Base-by-base conservation (phyloP, 2,113 vertebrate genomes). In the Aspidoscelis tigris region DNA sequence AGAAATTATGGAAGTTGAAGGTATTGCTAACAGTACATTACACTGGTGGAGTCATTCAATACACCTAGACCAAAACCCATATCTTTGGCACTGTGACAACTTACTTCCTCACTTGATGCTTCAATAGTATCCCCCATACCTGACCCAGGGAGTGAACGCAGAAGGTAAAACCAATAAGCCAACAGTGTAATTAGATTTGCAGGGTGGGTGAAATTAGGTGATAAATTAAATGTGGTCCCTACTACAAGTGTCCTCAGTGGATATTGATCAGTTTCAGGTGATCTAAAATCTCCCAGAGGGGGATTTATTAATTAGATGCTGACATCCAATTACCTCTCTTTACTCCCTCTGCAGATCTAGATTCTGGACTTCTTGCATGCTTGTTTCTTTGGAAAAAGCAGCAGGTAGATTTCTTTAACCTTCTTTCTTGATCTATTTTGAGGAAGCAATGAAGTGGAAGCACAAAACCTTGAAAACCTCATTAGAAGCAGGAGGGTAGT, bases 221-320 rank as follows among this genome's bases (percentile, higher is more conserved):
- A 97, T 97, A 96, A 96, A 97, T 97, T 96, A 95, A 95, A 97
- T 96, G 74, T 90, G 92, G 89, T 90, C 87, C 83, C 79, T 87
- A 33, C 39, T 92, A 90, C 87, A 94, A 94, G 87, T 77, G 85
- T 72, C 91, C 91, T 95, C 96, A 93, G 90, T 93, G 93, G 93
- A 94, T 97, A 97, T 97, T 95, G 97, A 97, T 96, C 96, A 96
- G 92, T 75, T 93, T 91, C 89, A 92, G 93, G 87, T 90, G 88
- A 93, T 85, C 89, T 91, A 90, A 89, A 93, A 94, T 94, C 91
- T 82, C 89, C 93, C 89, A 90, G 90, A 94, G 89, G 91, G 90
- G 94, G 96, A 96, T 97, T 97, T 96, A 97, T 98, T 97, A 96
- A 97, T 97, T 97, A 97, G 94, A 94, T 95, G 95, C 96, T 96